Conservation (phyloP, 2,797 vertebrate genomes). For the Pelochelys cantorii region DNA sequence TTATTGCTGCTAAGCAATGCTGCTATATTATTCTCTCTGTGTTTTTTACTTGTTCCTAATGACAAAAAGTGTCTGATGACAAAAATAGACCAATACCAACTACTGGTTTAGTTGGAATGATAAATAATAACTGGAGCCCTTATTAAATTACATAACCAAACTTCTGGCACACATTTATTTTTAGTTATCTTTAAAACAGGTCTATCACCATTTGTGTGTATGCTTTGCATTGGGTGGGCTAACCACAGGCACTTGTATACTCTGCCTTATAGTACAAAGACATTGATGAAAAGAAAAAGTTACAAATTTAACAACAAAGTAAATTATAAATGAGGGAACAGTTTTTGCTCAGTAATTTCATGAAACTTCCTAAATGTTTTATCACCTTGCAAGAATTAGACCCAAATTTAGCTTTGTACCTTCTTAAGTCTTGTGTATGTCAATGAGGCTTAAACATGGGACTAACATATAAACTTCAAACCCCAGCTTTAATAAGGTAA, state of each 20-base stretch:
- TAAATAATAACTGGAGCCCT: not conserved
- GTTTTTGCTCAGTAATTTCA: not conserved
- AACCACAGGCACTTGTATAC: not conserved
- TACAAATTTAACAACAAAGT: not conserved
- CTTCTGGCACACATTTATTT: not conserved
- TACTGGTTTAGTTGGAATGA: not conserved
- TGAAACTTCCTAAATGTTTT: not conserved
- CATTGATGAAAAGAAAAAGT: not conserved
- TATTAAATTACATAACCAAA: not conserved
- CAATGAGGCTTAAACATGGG: not conserved
- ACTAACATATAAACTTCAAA: not conserved
- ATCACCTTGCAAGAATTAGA: not conserved
- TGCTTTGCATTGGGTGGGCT: not conserved
- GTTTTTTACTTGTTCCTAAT: not conserved
- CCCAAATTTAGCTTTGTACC: not conserved
- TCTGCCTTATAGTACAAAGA: not conserved
- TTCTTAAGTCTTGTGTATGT: not conserved
- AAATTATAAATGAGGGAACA: not conserved
- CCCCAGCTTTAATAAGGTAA: not conserved
- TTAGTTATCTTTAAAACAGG: not conserved
- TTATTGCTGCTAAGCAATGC: not conserved
- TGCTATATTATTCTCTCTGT: not conserved
- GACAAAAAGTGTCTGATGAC: not conserved
- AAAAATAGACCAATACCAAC: not conserved
- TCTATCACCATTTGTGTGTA: not conserved